A percentile compares a stretch with the other conserved stretches of the same genome.
These are phyloP conservation scores for Pelvicachromis taeniatus DNA, from an alignment of 2,113 vertebrate species.

Conservation along the genomic window DNA sequence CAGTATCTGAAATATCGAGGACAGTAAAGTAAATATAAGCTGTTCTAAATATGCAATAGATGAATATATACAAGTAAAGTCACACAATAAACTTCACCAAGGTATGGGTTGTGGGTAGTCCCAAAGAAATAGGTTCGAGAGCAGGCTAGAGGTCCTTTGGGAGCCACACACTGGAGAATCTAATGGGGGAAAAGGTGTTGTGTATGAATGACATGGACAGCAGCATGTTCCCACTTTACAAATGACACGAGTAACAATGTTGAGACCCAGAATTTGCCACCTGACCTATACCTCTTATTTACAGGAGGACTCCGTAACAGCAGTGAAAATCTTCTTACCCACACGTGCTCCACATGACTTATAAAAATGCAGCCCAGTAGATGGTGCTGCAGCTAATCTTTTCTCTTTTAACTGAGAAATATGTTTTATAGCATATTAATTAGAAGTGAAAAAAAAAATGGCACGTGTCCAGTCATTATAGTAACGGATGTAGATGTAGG, in stretches of 20 bases:
- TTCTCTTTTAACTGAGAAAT: not conserved
- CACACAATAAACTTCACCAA: conserved; percentile 76
- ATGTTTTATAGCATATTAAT: not conserved
- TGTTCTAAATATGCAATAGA: not conserved
- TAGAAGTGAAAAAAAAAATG: not conserved
- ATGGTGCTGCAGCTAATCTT: conserved; percentile 1
- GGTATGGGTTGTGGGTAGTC: conserved; percentile 83
- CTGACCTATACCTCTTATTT: not conserved
- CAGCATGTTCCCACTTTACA: not conserved
- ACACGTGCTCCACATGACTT: not conserved
- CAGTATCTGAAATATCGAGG: not conserved
- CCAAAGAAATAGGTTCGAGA: conserved; percentile 95
- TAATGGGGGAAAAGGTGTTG: conserved; percentile 17
- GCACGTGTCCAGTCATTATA: too few species aligned
- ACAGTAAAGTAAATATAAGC: not conserved
- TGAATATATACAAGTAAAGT: not conserved
- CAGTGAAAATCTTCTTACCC: not conserved
- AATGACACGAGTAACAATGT: not conserved
- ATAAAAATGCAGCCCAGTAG: not conserved
- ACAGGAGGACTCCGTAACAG: not conserved
- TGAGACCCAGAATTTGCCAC: not conserved
- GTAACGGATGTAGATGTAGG: too few species aligned
- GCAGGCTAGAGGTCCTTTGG: conserved; percentile 89
- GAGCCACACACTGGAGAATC: conserved; percentile 91
- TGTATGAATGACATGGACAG: not conserved